Base-by-base conservation (phyloP, 1,140 invertebrate genomes). In the Cephus cinctus region DNA sequence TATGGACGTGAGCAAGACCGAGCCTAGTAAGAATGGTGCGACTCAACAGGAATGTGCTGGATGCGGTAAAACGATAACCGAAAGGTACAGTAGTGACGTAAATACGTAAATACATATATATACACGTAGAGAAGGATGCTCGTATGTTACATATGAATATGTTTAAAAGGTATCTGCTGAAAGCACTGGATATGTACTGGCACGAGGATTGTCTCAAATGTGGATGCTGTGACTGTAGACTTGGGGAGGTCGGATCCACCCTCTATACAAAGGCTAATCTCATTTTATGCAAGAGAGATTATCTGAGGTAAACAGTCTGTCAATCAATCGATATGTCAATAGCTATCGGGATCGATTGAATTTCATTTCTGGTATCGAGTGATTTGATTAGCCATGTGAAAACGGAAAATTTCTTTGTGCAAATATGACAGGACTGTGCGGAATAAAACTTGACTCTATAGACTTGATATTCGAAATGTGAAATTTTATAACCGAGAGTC, bases 151-250 rank as follows among this genome's bases (percentile, higher is more conserved):
- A 22, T 18, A n/a, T 35, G 5, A 4, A 19, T n/a, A 4, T 9
- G 31, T 27, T 39, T 43, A 16, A 2, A 32, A 77, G 87, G 57
- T 90, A 84, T 66, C 78, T 90, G 3, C 75, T 89, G 32, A 88
- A 88, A 61, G 89, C 91, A 0, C 75, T 94, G 61, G 90, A 96
- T 63, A 81, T 93, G 69, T 90, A 86, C 67, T 96, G 94, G 93
- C 94, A 96, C 73, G 93, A 96, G 65, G 92, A 95, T 69, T 96
- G 94, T 64, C 80, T 96, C 21, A 95, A 94, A 69, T 96, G 93
- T 63, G 90, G 90, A 19, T 95, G 92, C 71, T 96, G 93, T 70
- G 89, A 96, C 69, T 95, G 92, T 71, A 80, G 92, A 43, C 81
- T 96, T 0, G 93, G 92, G 0, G 93, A 96, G 77, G 90, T 96